Base-by-base conservation (phyloP, 2,113 vertebrate species). In the Hemiscyllium ocellatum region DNA sequence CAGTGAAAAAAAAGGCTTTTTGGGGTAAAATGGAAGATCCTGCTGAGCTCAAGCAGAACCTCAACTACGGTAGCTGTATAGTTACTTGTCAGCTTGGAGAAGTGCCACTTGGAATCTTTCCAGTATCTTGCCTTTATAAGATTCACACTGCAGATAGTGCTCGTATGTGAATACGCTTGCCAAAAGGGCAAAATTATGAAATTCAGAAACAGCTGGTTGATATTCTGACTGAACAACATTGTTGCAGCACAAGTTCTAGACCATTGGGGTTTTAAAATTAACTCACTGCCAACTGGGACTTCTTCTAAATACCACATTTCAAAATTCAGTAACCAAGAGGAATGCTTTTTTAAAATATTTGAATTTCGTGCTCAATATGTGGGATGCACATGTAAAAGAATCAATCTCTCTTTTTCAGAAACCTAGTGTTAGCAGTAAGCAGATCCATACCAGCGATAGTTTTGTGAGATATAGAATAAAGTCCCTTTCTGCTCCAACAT, bases 161-260 rank as follows among this genome's bases (percentile, higher is more conserved):
- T 65, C 29, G 56, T 91, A 12, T 61, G 87, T 91, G 87, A 91
- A 91, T 91, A 91, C 61, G 56, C 2, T 56, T 91, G 87, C 87
- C 87, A 91, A 91, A 91, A 91, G 33, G 52, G 33, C 87, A n/a
- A 33, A 56, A 91, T 65, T 61, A 91, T 91, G 56, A n/a, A 91
- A 91, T 65, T 15, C 52, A 91, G 87, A 91, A 91, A 65, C 87
- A 91, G 56, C 87, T 91, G 87, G 87, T 61, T 91, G 87, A 91
- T 65, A 33, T 91, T 91, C 87, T 91, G 29, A 33, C 26, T 91
- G 87, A 91, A 33, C 26, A 91, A 91, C 87, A 91, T 33, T 91
- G 52, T 65, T 61, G 65, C 52, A 91, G 52, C 87, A 91, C 65
- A 91, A n/a, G 52, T 91, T 65, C 87, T 65, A 29, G 87, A 91